These are phyloP conservation scores for Erinaceus europaeus DNA, from an alignment of 2,113 vertebrate species.

Conservation along the genomic window DNA sequence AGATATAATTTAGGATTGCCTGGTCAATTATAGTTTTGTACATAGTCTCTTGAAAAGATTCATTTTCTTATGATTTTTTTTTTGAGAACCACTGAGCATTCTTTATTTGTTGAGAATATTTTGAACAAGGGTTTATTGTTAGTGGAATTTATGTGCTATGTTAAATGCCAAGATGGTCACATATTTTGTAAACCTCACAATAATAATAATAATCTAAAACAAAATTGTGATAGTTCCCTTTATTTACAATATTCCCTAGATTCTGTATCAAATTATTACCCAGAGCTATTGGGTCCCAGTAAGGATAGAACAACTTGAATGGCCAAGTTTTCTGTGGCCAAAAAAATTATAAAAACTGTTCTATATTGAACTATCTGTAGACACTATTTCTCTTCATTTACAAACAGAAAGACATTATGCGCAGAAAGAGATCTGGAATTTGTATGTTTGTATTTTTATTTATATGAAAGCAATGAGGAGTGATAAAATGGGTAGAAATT, in stretches of 20 bases:
- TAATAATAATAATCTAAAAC: neutral
- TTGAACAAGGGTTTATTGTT: neutral
- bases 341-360: too few species aligned
- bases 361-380: too few species aligned
- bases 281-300: neutral
- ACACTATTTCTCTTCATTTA: too few species aligned
- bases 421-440: too few species aligned
- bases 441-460: too few species aligned
- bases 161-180: neutral
- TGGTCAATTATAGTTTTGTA: too few species aligned
- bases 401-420: too few species aligned
- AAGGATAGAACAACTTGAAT: neutral
- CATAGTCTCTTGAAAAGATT: too few species aligned
- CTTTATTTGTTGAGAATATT: constrained; percentile 5
- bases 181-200: neutral
- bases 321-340: neutral
- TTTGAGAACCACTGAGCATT: too few species aligned
- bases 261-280: neutral
- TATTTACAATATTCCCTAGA: neutral
- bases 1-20: neutral
- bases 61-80: too few species aligned
- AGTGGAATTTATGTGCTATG: neutral
- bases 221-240: neutral
- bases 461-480: too few species aligned
- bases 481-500: too few species aligned